Evolutionary conservation across 2,888 invertebrate species (phyloP), one percentile per base, ranked within the genome.

Genomic region (Coelogynopora nodosa): DNA sequence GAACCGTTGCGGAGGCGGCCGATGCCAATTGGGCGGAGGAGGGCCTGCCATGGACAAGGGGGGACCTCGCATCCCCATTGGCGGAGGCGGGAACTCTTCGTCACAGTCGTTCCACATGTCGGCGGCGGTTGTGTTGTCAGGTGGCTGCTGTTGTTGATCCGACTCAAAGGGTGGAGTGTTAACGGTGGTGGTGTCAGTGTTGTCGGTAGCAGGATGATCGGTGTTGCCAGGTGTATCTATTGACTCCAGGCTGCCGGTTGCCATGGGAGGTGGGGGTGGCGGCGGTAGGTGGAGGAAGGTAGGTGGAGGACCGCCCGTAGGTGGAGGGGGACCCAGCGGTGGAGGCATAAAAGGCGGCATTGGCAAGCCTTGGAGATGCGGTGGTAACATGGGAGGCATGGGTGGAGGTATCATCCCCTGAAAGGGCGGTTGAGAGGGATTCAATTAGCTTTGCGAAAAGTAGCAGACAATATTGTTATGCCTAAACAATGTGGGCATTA

Each of bases 341-440:
- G 74, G 74, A 23, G 74, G 74, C 74, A 74, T 74, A 74, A 74
- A 74, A 74, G 74, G 74, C 27, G 74, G 74, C 27, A 26, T 13
- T 74, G 74, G 74, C 23, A 26, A 74, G 5, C 2, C 74, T 26
- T 74, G 74, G 23, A 74, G 23, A 26, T 10, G 18, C 18, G 23
- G 27, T n/a, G n/a, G n/a, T n/a, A n/a, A n/a, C 18, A 49, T 49
- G 5, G 49, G 49, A 49, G 49, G 49, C 49, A 49, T 49, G 18
- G 49, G 49, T 49, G 49, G 49, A 49, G 49, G 49, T 49, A 49
- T 49, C 49, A 49, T 49, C 18, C 49, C 18, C 49, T 5, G 18
- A 49, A 18, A n/a, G n/a, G n/a, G n/a, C n/a, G n/a, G n/a, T n/a
- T n/a, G n/a, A n/a, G n/a, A n/a, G n/a, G n/a, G n/a, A n/a, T n/a